Conservation (phyloP, 37 sponge, comb jelly and placozoan genomes). For the Hormiphora californensis region DNA sequence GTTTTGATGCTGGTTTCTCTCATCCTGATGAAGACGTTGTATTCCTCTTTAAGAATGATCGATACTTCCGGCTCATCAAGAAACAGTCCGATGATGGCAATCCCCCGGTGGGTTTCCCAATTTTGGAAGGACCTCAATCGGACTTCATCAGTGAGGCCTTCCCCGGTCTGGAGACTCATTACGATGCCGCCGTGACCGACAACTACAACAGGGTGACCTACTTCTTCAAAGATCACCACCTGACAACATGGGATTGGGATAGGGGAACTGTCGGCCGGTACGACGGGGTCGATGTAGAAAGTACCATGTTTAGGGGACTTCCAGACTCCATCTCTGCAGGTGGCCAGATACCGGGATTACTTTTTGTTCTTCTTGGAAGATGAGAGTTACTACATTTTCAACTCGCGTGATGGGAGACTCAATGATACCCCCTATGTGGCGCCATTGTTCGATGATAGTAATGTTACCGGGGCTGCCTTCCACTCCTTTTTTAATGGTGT, state of each 20-base stretch:
- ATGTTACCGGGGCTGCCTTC: not conserved
- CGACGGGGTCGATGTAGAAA: not conserved
- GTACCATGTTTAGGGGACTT: not conserved
- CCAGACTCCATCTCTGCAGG: not conserved
- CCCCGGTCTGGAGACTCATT: not conserved
- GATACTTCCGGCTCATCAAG: not conserved
- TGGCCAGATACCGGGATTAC: not conserved
- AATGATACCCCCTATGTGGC: not conserved
- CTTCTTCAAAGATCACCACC: not conserved
- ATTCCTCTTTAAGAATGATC: not conserved
- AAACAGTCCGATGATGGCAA: no score
- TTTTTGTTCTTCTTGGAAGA: not conserved
- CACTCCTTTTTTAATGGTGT: not conserved
- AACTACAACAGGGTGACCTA: not conserved
- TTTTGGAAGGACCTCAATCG: not conserved
- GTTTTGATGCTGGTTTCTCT: not conserved
- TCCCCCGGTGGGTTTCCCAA: not conserved
- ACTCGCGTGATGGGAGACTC: not conserved
- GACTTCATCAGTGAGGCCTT: not conserved
- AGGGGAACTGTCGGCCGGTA: not conserved
- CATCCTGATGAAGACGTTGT: not conserved
- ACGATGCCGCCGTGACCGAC: constrained; percentile 24
- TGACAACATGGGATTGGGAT: not conserved
- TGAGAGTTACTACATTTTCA: not conserved
- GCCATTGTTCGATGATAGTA: not conserved